These are phyloP conservation scores for Aphaenogaster rudis DNA, from an alignment of 1,140 invertebrate genomes.

Conservation along the genomic window DNA sequence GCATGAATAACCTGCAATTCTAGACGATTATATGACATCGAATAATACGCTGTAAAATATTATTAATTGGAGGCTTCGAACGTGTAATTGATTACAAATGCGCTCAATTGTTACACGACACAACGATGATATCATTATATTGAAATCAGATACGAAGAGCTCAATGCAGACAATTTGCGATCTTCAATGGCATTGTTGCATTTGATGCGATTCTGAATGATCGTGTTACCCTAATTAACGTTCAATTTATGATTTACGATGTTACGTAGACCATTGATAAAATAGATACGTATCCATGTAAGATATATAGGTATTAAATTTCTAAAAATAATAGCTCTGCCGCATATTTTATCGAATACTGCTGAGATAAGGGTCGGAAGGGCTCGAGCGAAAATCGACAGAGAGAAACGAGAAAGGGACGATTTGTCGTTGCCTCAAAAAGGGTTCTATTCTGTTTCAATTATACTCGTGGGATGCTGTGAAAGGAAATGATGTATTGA, in stretches of 20 bases:
- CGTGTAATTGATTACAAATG: constrained; percentile 18
- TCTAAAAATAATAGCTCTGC: neutral
- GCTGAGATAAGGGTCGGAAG: neutral
- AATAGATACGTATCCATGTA: neutral
- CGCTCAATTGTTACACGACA: neutral
- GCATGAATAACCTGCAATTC: neutral
- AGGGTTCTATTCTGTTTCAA: constrained; percentile 37
- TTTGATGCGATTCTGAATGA: constrained; percentile 10
- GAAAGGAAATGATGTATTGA: constrained; percentile 47
- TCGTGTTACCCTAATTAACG: constrained; percentile 1
- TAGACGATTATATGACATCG: neutral
- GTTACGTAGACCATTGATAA: neutral
- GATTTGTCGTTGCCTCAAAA: constrained; percentile 14
- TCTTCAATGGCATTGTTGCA: neutral
- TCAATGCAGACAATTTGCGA: neutral
- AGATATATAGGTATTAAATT: neutral
- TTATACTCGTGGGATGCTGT: constrained; percentile 31
- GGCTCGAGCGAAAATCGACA: neutral
- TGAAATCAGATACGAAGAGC: neutral
- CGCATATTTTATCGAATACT: neutral
- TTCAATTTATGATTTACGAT: constrained; percentile 11
- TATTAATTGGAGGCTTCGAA: constrained; percentile 16
- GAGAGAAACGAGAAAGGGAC: neutral
- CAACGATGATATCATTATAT: constrained; percentile 3
- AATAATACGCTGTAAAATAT: neutral